Base-by-base conservation (phyloP, 2,113 vertebrate species). In the Ictidomys tridecemlineatus region DNA sequence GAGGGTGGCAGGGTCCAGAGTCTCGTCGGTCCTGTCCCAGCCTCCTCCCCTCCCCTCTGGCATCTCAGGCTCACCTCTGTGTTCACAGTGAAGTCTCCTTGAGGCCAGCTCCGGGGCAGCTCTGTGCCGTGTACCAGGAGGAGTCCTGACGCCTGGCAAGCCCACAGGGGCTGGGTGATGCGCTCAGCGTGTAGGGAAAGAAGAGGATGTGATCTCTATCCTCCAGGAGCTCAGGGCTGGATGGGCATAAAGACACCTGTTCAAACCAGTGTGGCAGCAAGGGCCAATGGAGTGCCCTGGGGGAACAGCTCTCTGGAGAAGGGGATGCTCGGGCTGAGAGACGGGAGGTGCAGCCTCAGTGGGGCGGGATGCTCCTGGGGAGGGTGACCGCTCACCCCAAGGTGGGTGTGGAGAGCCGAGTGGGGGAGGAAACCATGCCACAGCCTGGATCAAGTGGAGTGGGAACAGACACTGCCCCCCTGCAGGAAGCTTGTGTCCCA, bases 391-490 rank as follows among this genome's bases (percentile, higher is more conserved):
- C 8, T 2, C 0, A 10, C 22, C 37, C 84, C 16, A 37, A 37
- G 58, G 22, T 1, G 8, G 30, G 17, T 6, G 4, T 5, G 30
- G 73, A 8, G 1, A 69, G 20, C 7, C 18, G 5, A 42, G 0
- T 34, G 8, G 13, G 18, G n/a, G 69, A 73, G 85, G 45, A 42
- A 26, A 9, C 20, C 72, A 26, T 0, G 4, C 58, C 4, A 53
- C 24, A 65, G 42, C 24, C 34, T 42, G 5, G 51, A 58, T 22
- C 3, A 61, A 67, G 20, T 5, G 22, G 16, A 2, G 32, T 83
- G 65, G 28, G 30, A 26, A 39, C 20, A 32, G 72, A 34, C 22
- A 34, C 24, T 18, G 37, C 1, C 30, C 70, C 17, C 37, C 42
- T 34, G 42, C 51, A 5, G 65, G 8, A 65, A 45, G 37, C 85